phyloP scores from a whole-genome alignment of 2,888 invertebrate species.

The Sarcophaga rosellei region DNA sequence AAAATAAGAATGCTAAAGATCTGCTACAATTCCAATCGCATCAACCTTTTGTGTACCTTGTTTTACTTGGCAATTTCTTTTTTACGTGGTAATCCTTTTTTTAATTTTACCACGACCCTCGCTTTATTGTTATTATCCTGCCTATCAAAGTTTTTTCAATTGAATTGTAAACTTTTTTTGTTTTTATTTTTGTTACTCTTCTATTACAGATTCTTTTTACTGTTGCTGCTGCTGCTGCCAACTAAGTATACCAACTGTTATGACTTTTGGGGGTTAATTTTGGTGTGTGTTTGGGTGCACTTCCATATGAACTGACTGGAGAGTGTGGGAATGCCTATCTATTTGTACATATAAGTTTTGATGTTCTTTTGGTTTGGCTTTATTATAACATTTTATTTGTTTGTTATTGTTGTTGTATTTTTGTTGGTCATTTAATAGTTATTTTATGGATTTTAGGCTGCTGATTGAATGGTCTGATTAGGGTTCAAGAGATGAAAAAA shows the following conservation, averaged over 20 bases:
- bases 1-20: no score
- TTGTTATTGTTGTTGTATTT: slow-evolving; percentile 11
- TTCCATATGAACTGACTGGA: not conserved
- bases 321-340: not conserved
- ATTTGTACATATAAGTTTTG: slow-evolving; percentile 9
- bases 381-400: slow-evolving; percentile 41
- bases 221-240: not conserved
- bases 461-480: slow-evolving; percentile 50
- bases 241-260: slow-evolving; percentile 38
- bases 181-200: slow-evolving; percentile 19
- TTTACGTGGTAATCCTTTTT: not conserved
- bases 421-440: slow-evolving; percentile 54
- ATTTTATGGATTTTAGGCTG: slow-evolving; percentile 59
- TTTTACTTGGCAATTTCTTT: no score
- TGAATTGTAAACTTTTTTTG: slow-evolving; percentile 25
- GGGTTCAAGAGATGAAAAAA: slow-evolving; percentile 25
- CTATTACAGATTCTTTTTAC: slow-evolving; percentile 6
- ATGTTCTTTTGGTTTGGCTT: slow-evolving; percentile 31
- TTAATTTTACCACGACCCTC: not conserved
- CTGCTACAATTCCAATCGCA: no score
- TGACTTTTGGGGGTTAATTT: slow-evolving; percentile 52
- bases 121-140: slow-evolving; percentile 12
- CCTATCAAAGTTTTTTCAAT: slow-evolving; percentile 5
- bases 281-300: not conserved
- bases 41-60: no score